Evolutionary conservation across 2,113 vertebrate genomes (phyloP), one percentile per base, ranked within the genome.

Genomic region (Dunckerocampus dactyliophorus): DNA sequence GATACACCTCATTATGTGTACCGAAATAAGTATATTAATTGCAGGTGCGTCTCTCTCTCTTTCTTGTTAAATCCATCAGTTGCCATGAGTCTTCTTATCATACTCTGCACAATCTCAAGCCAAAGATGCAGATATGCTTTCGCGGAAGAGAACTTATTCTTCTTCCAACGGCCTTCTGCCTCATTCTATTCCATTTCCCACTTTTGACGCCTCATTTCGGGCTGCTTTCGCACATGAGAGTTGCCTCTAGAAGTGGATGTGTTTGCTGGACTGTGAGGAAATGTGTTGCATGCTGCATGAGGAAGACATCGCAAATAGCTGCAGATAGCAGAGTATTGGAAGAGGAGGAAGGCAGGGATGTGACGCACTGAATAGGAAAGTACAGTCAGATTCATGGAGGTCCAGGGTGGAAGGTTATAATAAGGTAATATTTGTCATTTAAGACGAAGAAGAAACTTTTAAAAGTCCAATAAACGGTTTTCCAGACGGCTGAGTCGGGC

Each of bases 161-260:
- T 8, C 39, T 43, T 63, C 65, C 48, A 59, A 65, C 65, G 72
- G 72, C 63, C 81, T 49, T 24, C 67, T 62, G 76, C 71, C 65
- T 68, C 52, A 70, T 81, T 83, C 63, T 54, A 69, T 77, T 76
- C 63, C 67, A 74, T 82, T 81, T 75, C 77, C 77, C 76, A 77
- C 69, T 86, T 79, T 55, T 71, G 77, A 69, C 77, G 72, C 77
- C 75, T 79, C 77, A 79, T 86, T 82, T 53, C 66, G 82, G 61
- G 82, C 74, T 66, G 65, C 84, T 82, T 86, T 82, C 75, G 76
- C 80, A 84, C 69, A 77, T 69, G 77, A 77, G 75, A 47, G 64
- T 83, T 20, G 56, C 66, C 81, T 67, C 46, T 57, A 81, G 71
- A 76, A 66, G 65, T 75, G 51, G 47, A 80, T 65, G 77, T 71